Conservation (phyloP, 1,140 invertebrate species). For the Diorhabda sublineata region DNA sequence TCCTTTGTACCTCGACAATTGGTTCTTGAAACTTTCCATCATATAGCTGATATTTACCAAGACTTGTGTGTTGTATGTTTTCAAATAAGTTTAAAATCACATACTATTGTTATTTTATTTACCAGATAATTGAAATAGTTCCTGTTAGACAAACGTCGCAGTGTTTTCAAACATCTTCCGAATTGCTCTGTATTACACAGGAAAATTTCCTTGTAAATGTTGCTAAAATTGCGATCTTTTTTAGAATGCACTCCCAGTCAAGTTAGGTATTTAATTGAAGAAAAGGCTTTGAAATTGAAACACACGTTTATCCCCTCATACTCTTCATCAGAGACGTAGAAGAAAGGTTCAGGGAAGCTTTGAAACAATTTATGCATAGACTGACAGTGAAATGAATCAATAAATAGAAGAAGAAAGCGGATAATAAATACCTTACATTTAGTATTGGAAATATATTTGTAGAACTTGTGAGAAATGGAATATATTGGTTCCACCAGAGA, state of each 20-base stretch:
- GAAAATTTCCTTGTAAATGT: conserved; percentile 32
- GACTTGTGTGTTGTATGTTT: not conserved
- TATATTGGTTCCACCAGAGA: too few relatives aligned
- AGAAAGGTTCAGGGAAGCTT: too few relatives aligned
- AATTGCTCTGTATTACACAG: conserved; percentile 30
- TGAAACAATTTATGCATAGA: too few relatives aligned
- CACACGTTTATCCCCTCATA: not conserved
- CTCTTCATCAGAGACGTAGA: too few relatives aligned
- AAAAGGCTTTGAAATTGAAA: conserved; percentile 12
- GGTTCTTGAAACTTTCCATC: too few relatives aligned
- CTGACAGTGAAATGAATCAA: too few relatives aligned
- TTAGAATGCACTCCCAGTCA: conserved; percentile 27
- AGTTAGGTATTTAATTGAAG: conserved; percentile 39
- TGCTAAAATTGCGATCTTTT: conserved; percentile 31
- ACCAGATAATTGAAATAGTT: conserved; percentile 36
- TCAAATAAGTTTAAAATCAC: not conserved
- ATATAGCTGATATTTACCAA: too few relatives aligned
- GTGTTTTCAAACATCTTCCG: conserved; percentile 25
- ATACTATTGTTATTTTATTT: conserved; percentile 23
- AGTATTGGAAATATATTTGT: too few relatives aligned
- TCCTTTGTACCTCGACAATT: too few relatives aligned
- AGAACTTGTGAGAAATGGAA: too few relatives aligned
- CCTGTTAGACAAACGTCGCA: conserved; percentile 10
- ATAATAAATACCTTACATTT: too few relatives aligned
- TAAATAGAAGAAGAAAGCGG: too few relatives aligned